Base-by-base conservation (phyloP, 2,113 vertebrate species). In the Tetrax tetrax region DNA sequence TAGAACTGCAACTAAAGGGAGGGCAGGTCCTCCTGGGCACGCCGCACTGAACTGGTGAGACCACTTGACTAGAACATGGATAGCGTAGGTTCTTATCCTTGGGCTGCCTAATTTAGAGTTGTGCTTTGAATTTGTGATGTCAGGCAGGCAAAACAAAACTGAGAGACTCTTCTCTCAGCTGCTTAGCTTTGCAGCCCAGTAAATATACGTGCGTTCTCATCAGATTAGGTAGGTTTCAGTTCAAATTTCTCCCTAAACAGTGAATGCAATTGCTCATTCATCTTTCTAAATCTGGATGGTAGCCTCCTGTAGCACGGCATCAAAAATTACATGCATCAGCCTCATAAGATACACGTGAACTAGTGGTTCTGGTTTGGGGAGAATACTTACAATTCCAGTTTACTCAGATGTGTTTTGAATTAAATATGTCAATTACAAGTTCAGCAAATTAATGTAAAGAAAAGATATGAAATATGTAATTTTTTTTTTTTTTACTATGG, bases 41-140 rank as follows among this genome's bases (percentile, higher is more conserved):
- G 75, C n/a, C 4, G 3, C 31, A 4, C 33, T 43, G 21, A 29
- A 12, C 19, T 43, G 45, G 10, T 77, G 91, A 83, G 45, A 51
- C 65, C 12, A 8, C 14, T 54, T 71, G 20, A 23, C 23, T n/a
- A 45, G 64, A 77, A 22, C 15, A 2, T 20, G 22, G 27, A 7
- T 17, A 20, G 14, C 3, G 3, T 10, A 38, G 4, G 2, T 37
- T 83, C 22, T 18, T 65, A 0, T 60, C 57, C 29, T 45, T 27
- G 14, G 11, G 20, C 78, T 87, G 74, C 66, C n/a, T 90, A 27
- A 37, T 68, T 78, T 60, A 85, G 51, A 56, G 60, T 2, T 69
- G 53, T 29, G 72, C 8, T 78, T 83, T 29, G 72, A 64, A 51
- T 70, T 95, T 4, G 3, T 51, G 7, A 20, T 78, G 13, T 63